Base-by-base conservation (phyloP, 2,888 invertebrate genomes). In the Bruchidius siliquastri region DNA sequence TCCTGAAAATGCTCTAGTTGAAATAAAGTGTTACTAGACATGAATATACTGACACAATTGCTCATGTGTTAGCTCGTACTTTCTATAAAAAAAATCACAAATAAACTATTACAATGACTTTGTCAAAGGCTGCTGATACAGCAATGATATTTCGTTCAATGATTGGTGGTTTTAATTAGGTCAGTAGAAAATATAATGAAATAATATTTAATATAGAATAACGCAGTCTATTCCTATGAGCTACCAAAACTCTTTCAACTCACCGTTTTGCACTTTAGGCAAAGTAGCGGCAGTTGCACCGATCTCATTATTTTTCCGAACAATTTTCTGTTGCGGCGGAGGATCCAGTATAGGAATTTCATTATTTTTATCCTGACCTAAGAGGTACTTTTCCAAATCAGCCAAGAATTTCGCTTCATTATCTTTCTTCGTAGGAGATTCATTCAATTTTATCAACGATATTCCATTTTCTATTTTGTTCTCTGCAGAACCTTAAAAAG, bases 311-410 rank as follows among this genome's bases (percentile, higher is more conserved):
- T 69, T 75, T 13, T 76, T 76, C 49, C 76, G 76, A 20, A 73
- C 68, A 20, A 71, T 68, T 71, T 76, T 76, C 26, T 76, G 78
- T 73, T 78, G 87, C 0, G 89, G 89, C 0, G 89, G 89, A 3
- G 89, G 89, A 77, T 86, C 84, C 66, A 89, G 77, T 20, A 85
- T 79, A 20, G 89, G 89, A 73, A 89, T 87, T n/a, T 81, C 79
- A 67, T 72, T 72, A 21, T 74, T 77, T 70, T 75, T 79, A 26
- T 78, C 80, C 74, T 82, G 82, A 6, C 78, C 78, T 67, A 82
- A 74, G 20, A 92, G 85, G 79, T 89, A 90, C 78, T 91, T 92
- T 82, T 93, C 92, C 71, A 92, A 83, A 81, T 92, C 92, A 0
- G 89, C 90, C 67, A 92, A 87, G 77, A 92, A 92, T 20, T 88